Percentiles rank a stretch among this genome's conserved stretches.
Evolutionary conservation across 1,140 invertebrate genomes (phyloP).

Genomic region (Drosophila arizonae): DNA sequence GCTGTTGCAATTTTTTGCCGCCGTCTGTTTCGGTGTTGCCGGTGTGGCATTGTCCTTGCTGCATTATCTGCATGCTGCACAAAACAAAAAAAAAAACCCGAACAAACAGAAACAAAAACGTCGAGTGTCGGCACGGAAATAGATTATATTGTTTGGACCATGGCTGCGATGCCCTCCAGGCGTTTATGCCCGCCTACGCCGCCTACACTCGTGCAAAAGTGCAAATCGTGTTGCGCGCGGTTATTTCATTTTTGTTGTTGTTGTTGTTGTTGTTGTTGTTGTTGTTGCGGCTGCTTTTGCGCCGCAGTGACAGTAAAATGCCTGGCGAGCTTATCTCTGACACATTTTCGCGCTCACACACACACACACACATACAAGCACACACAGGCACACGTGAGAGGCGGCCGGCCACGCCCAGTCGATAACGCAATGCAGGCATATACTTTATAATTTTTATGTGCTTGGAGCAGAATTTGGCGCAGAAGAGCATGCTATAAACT

Average conservation of each 20-base stretch:
- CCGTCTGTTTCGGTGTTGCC: neutral
- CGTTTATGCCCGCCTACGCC: slow-evolving; percentile 30
- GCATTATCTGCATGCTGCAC: slow-evolving; percentile 53
- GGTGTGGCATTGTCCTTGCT: slow-evolving; percentile 38
- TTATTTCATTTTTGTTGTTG: slow-evolving; percentile 17
- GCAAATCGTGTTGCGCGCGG: slow-evolving; percentile 53
- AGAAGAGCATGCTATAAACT: slow-evolving; percentile 44
- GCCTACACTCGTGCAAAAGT: slow-evolving; percentile 41
- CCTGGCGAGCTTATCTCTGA: slow-evolving; percentile 68
- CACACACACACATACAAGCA: too few relatives aligned
- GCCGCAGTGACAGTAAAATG: slow-evolving; percentile 59
- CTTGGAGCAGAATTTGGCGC: slow-evolving; percentile 34
- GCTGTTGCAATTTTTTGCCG: neutral
- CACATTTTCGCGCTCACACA: slow-evolving; percentile 35
- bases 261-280: too few relatives aligned
- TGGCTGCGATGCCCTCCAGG: slow-evolving; percentile 65
- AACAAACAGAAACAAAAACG: slow-evolving; percentile 38
- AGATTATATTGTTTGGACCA: slow-evolving; percentile 78
- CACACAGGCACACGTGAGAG: slow-evolving; percentile 15
- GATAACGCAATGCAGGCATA: slow-evolving; percentile 58
- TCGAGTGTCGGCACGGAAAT: slow-evolving; percentile 60
- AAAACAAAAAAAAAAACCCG: slow-evolving; percentile 1
- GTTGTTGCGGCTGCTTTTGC: slow-evolving; percentile 21
- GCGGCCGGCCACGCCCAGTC: slow-evolving; percentile 28
- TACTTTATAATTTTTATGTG: slow-evolving; percentile 67